Conservation (phyloP, 2,113 vertebrate species). For the Orthochromis malagaraziensis region DNA sequence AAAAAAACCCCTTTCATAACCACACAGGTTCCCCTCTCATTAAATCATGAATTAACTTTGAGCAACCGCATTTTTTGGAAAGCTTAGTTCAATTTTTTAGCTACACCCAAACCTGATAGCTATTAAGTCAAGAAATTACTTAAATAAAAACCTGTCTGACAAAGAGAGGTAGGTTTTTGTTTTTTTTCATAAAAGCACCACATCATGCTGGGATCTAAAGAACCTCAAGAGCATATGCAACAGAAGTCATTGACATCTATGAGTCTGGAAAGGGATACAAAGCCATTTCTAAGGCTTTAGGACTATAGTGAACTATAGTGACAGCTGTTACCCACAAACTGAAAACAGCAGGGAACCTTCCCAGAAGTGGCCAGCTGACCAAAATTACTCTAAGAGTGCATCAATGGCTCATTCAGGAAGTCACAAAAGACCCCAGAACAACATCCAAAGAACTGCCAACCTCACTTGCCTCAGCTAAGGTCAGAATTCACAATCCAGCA, state of each 20-base stretch:
- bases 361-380: neutral
- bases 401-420: neutral
- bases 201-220: accelerated
- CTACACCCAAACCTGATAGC: neutral
- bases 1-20: neutral
- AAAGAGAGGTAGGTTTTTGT: accelerated
- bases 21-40: neutral
- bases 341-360: neutral
- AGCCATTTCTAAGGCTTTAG: neutral
- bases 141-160: neutral
- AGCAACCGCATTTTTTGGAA: neutral
- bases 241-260: neutral
- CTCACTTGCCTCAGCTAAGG: neutral
- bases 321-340: neutral
- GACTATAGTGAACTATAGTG: neutral
- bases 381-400: neutral
- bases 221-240: neutral
- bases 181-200: neutral
- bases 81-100: neutral
- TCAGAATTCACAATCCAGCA: neutral
- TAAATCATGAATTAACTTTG: neutral
- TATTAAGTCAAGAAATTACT: neutral
- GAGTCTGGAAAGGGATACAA: neutral
- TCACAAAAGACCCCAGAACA: neutral
- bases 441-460: neutral